Evolutionary conservation across 2,797 vertebrate genomes (phyloP).

Genomic region (Astyanax mexicanus): DNA sequence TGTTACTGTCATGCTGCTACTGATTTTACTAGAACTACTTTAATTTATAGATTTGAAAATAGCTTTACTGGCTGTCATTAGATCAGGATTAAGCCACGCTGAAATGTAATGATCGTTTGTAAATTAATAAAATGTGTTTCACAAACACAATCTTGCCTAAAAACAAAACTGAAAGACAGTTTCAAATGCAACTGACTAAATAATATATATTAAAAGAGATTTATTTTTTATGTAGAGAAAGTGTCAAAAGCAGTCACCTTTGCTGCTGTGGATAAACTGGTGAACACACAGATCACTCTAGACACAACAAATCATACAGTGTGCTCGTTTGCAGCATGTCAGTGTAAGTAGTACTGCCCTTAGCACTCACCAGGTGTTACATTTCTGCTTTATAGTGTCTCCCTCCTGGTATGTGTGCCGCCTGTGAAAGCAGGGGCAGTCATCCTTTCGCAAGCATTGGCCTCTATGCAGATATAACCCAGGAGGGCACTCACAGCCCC

Average conservation of each 20-base stretch:
- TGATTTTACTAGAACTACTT: too few species aligned
- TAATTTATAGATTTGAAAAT: too few species aligned
- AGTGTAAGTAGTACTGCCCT: background rate
- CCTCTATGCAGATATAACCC: constrained; percentile 79
- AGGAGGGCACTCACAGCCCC: constrained; percentile 84
- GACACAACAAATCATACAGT: background rate
- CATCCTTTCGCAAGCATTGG: constrained; percentile 74
- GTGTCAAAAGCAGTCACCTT: background rate
- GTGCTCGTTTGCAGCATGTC: background rate
- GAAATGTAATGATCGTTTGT: too few species aligned
- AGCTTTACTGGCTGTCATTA: too few species aligned
- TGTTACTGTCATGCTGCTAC: too few species aligned
- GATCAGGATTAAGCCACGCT: too few species aligned
- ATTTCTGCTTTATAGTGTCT: constrained; percentile 81
- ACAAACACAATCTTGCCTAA: background rate
- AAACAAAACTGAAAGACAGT: too few species aligned
- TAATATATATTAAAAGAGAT: too few species aligned
- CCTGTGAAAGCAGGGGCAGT: constrained; percentile 88
- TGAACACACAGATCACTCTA: background rate
- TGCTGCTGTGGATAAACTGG: background rate
- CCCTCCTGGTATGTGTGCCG: constrained; percentile 78
- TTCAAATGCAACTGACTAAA: too few species aligned
- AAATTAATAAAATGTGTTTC: too few species aligned
- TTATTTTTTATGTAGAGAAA: too few species aligned
- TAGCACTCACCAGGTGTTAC: constrained; percentile 86